Base-by-base conservation (phyloP, 2,113 vertebrate species). In the Sprattus sprattus region DNA sequence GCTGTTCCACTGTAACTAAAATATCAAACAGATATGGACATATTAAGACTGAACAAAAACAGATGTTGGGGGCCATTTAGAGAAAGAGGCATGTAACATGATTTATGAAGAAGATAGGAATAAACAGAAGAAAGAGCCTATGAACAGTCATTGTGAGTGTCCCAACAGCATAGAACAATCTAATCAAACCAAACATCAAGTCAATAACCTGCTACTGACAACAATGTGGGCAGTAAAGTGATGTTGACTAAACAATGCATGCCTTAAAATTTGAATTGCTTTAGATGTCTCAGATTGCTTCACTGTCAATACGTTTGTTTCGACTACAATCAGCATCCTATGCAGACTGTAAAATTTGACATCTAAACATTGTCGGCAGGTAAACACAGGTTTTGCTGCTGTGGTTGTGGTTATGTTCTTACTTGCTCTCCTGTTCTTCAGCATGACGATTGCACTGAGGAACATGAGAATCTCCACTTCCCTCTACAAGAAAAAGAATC, bases 391-490 rank as follows among this genome's bases (percentile, higher is more conserved):
- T 60, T 22, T 18, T 22, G 20, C 18, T 22, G 20, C 22, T 60
- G 18, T 60, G 18, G 0, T 22, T 60, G 11, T 54, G 54, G 0
- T 60, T 7, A 20, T 7, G 50, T 16, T 92, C 98, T 99, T 90
- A 99, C 98, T 99, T 9, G 97, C 97, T 90, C 98, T 94, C 20
- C 98, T 93, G 94, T 99, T 99, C 93, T 99, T 99, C 98, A 99
- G 98, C 98, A 99, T 99, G 86, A 99, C 97, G 0, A 99, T 99
- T 89, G 98, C 98, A 1, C 98, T 99, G 86, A 99, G 97, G 82
- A 99, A 99, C 98, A 99, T 99, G 82, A 99, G 94, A 85, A 99
- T 97, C 94, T 99, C 98, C 85, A 99, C 97, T 90, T 99, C 98
- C 82, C 98, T 96, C 98, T 99, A 93, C 16, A 64, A 88, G 32